Percentiles rank a stretch among this genome's conserved stretches.
Evolutionary conservation across 2,797 vertebrate species (phyloP).

Genomic region (Takifugu ocellatus): DNA sequence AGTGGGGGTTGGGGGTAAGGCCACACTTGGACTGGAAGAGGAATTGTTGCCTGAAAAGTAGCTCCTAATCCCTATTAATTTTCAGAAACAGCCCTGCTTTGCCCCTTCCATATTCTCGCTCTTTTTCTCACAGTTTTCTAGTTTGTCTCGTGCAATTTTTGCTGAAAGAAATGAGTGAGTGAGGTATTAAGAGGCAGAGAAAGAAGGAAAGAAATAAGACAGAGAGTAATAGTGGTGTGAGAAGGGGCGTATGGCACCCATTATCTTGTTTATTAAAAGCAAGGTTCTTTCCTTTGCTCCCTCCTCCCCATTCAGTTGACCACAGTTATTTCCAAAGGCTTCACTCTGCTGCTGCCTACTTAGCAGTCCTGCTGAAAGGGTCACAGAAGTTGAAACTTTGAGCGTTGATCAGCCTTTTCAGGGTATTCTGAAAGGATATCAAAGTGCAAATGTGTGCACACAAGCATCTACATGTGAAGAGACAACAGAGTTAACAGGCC

Average conservation of each 20-base stretch:
- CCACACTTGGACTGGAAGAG: no score
- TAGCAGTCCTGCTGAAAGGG: slow-evolving; percentile 62
- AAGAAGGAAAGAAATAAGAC: slow-evolving; percentile 31
- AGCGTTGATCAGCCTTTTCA: no score
- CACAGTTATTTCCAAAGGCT: slow-evolving; percentile 81
- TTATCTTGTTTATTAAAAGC: slow-evolving; percentile 93
- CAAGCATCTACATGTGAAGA: not conserved
- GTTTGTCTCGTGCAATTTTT: not conserved
- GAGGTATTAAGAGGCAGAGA: slow-evolving; percentile 16
- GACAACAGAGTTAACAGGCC: slow-evolving; percentile 12
- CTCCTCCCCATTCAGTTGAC: slow-evolving; percentile 77
- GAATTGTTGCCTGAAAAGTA: no score
- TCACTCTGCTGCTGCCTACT: slow-evolving; percentile 64
- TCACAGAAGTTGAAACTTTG: slow-evolving; percentile 68
- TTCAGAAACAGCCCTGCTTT: no score
- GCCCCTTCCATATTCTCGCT: slow-evolving; percentile 12
- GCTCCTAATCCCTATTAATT: no score
- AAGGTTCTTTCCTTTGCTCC: slow-evolving; percentile 70
- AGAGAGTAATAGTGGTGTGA: slow-evolving; percentile 62
- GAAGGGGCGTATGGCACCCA: slow-evolving; percentile 79
- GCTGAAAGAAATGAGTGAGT: slow-evolving; percentile 34
- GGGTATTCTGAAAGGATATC: slow-evolving; percentile 39
- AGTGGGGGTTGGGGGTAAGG: no score
- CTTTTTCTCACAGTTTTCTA: slow-evolving; percentile 7
- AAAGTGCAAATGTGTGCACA: slow-evolving; percentile 5